A percentile compares a stretch with the other conserved stretches of the same genome.
Conservation (phyloP, 1,140 invertebrate genomes). For the Drosophila sturtevanti region DNA sequence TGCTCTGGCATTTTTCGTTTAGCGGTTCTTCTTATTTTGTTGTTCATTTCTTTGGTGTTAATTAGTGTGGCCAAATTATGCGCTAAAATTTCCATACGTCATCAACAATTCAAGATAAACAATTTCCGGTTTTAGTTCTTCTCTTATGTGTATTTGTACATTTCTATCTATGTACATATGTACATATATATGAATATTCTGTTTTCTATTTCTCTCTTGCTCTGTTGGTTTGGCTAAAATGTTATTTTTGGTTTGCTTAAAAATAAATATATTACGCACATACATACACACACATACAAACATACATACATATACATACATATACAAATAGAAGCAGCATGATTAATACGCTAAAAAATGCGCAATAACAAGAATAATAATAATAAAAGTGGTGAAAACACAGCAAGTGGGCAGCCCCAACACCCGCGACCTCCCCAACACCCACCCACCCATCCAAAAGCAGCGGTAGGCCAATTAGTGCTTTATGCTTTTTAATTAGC, state of each 20-base stretch:
- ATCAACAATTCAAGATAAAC: slow-evolving; percentile 77
- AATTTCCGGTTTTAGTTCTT: slow-evolving; percentile 70
- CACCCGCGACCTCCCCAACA: slow-evolving; percentile 17
- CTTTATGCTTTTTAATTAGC: slow-evolving; percentile 76
- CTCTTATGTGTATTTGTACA: slow-evolving; percentile 31
- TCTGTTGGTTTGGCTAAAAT: slow-evolving; percentile 41
- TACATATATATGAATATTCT: background rate
- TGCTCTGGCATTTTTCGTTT: slow-evolving; percentile 50
- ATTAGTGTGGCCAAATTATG: slow-evolving; percentile 77
- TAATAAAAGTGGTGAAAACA: slow-evolving; percentile 42
- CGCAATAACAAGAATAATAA: slow-evolving; percentile 49
- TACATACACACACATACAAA: slow-evolving; percentile 54
- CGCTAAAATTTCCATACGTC: slow-evolving; percentile 70
- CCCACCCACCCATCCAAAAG: slow-evolving; percentile 25
- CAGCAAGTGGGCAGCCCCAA: slow-evolving; percentile 55
- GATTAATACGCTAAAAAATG: slow-evolving; percentile 67
- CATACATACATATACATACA: slow-evolving; percentile 68
- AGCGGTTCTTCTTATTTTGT: slow-evolving; percentile 39
- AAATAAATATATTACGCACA: slow-evolving; percentile 82
- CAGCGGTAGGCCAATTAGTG: slow-evolving; percentile 75
- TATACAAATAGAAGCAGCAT: slow-evolving; percentile 59
- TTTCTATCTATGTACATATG: slow-evolving; percentile 30
- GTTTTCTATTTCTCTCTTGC: slow-evolving; percentile 3
- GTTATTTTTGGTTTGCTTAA: slow-evolving; percentile 54
- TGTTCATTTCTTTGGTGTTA: slow-evolving; percentile 53